phyloP scores from a whole-genome alignment of 2,888 invertebrate genomes.

The Dione juno region DNA sequence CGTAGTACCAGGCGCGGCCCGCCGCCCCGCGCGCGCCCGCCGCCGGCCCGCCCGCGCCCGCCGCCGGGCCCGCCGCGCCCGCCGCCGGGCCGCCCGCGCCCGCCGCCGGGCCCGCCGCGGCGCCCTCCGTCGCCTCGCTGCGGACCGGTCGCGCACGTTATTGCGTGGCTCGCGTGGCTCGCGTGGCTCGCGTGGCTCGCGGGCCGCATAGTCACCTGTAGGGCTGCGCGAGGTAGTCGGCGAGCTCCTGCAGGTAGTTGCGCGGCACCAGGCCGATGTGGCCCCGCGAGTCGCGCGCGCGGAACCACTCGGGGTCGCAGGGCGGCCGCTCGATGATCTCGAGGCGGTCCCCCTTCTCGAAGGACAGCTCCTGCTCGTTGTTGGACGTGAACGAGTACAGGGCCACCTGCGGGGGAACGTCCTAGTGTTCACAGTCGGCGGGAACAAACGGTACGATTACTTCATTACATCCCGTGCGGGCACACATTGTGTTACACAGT shows the following conservation, averaged over 20 bases:
- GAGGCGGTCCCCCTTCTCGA: constrained; percentile 97
- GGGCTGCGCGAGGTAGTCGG: constrained; percentile 94
- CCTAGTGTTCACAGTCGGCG: too few relatives aligned
- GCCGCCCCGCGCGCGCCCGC: constrained; percentile 75
- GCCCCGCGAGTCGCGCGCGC: constrained; percentile 96
- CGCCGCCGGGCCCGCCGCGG: constrained; percentile 24
- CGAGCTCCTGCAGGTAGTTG: constrained; percentile 96
- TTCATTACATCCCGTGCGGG: too few relatives aligned
- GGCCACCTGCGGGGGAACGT: constrained; percentile 88
- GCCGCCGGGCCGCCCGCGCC: constrained; percentile 42
- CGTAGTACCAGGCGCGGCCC: constrained; percentile 98
- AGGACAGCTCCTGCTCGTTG: constrained; percentile 97
- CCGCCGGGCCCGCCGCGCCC: constrained; percentile 43
- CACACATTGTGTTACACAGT: too few relatives aligned
- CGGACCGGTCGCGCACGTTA: too few relatives aligned
- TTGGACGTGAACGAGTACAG: constrained; percentile 96
- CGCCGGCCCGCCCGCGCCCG: constrained; percentile 35
- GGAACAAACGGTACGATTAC: too few relatives aligned
- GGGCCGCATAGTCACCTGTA: too few relatives aligned
- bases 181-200: too few relatives aligned
- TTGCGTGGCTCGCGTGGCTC: too few relatives aligned
- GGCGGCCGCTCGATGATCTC: constrained; percentile 98
- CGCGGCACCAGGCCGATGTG: constrained; percentile 97
- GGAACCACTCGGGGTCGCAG: constrained; percentile 99
- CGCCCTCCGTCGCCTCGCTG: constrained; percentile 65